These are phyloP conservation scores for Steatocranus sp. DNA, from an alignment of 2,797 vertebrate species.

Conservation along the genomic window DNA sequence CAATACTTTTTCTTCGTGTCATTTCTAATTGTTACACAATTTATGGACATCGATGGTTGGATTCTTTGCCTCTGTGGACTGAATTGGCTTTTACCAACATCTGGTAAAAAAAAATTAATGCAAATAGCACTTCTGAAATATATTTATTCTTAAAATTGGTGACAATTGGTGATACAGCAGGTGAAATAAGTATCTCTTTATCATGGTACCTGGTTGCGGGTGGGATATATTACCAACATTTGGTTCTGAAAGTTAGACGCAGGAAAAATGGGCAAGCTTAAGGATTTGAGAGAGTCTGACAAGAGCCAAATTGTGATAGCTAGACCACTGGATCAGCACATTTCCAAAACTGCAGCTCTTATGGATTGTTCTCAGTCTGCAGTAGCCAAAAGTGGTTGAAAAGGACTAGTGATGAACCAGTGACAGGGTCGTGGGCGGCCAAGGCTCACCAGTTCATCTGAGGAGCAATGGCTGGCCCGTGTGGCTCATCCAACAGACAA, in stretches of 20 bases:
- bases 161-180: neutral
- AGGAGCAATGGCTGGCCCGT: neutral
- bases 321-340: neutral
- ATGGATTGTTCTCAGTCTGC: neutral
- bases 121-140: neutral
- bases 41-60: neutral
- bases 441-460: neutral
- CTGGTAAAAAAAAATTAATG: neutral
- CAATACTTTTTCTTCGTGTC: neutral
- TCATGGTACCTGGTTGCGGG: accelerated
- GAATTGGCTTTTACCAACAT: neutral
- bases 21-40: neutral
- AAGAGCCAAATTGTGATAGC: neutral
- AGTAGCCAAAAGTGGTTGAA: neutral
- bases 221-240: neutral
- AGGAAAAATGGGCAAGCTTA: neutral
- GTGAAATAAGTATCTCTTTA: neutral
- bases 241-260: neutral
- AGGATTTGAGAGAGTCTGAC: neutral
- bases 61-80: neutral
- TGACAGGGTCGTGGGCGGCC: neutral
- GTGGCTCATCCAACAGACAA: neutral
- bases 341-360: neutral
- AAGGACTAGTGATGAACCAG: neutral
- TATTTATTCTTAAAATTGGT: neutral